These are phyloP conservation scores for Ochropacha duplaris DNA, from an alignment of 2,888 invertebrate genomes.

Conservation along the genomic window DNA sequence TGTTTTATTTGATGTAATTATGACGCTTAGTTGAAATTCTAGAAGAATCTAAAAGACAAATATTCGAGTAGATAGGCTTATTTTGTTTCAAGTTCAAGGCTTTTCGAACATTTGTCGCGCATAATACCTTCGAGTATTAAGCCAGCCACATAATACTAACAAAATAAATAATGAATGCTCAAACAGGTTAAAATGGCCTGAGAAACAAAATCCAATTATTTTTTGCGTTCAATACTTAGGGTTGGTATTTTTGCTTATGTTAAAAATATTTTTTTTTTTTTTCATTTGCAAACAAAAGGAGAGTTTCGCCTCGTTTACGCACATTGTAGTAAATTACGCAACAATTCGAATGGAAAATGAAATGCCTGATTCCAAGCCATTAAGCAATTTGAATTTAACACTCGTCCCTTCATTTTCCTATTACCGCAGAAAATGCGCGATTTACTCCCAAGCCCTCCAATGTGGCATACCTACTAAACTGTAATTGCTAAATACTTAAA, in stretches of 20 bases:
- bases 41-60: too few species aligned
- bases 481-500: background rate
- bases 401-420: constrained; percentile 80
- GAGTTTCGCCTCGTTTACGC: constrained; percentile 60
- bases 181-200: background rate
- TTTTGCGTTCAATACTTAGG: background rate
- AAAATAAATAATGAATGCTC: background rate
- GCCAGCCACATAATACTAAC: too few species aligned
- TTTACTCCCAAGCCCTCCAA: constrained; percentile 46
- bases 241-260: background rate
- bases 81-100: background rate
- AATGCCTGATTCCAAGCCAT: constrained; percentile 79
- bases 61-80: too few species aligned
- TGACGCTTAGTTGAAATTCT: too few species aligned
- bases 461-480: constrained; percentile 8
- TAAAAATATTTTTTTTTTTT: constrained; percentile 10
- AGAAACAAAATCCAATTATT: background rate
- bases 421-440: constrained; percentile 70
- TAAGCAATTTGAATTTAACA: constrained; percentile 82
- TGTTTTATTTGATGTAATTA: too few species aligned
- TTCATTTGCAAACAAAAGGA: constrained; percentile 61
- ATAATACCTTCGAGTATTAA: background rate
- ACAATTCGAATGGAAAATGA: constrained; percentile 81
- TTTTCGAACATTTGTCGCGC: background rate
- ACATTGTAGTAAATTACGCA: constrained; percentile 75